These are phyloP conservation scores for Tachysurus vachellii DNA, from an alignment of 2,113 vertebrate genomes.

Conservation along the genomic window DNA sequence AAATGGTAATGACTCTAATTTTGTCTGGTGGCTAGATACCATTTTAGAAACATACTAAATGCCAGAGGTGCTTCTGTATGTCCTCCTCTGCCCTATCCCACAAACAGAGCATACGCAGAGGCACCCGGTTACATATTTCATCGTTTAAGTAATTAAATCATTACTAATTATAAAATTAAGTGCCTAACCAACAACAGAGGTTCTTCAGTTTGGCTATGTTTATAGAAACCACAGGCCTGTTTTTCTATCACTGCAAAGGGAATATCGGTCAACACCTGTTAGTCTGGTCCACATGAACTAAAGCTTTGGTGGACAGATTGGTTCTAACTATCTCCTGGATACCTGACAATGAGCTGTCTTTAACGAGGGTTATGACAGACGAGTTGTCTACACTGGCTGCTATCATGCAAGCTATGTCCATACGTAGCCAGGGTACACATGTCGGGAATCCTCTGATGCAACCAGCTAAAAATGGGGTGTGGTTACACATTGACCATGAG, in stretches of 20 bases:
- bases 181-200: background rate
- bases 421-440: conserved; percentile 63
- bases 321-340: conserved; percentile 27
- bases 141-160: conserved; percentile 16
- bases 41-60: conserved; percentile 17
- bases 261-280: conserved; percentile 28
- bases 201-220: background rate
- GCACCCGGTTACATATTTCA: background rate
- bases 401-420: conserved; percentile 62
- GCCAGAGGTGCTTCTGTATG: background rate
- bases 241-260: background rate
- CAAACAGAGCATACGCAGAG: background rate
- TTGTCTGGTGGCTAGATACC: background rate
- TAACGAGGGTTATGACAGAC: conserved; percentile 45
- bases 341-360: conserved; percentile 22
- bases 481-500: conserved; percentile 58
- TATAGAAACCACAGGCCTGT: conserved; percentile 10
- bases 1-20: conserved; percentile 12
- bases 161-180: conserved; percentile 5
- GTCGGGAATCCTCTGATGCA: conserved; percentile 73
- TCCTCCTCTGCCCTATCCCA: background rate
- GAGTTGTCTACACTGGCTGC: conserved; percentile 54
- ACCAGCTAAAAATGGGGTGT: conserved; percentile 71
- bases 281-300: conserved; percentile 25
- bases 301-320: conserved; percentile 46